Evolutionary conservation across 1,140 invertebrate species (phyloP), one percentile per base, ranked within the genome.

Genomic region (Nasonia giraulti): DNA sequence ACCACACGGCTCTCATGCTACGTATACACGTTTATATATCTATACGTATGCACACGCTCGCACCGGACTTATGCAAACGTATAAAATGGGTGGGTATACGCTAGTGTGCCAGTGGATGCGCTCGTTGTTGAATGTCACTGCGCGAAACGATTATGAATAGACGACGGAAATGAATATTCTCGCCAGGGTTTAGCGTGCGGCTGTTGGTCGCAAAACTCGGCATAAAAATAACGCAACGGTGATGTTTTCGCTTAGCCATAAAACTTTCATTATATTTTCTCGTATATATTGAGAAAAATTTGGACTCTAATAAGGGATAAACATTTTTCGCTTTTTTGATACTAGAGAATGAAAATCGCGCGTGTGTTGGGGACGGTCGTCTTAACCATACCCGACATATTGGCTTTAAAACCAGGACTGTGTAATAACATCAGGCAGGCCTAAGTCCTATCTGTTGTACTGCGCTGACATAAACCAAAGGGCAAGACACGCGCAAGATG

Each of bases 61-160:
- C 40, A 10, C 40, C 40, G 40, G 40, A 44, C 7, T 69, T 23
- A 23, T 69, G n/a, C n/a, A 69, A 23, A 23, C 17, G n/a, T 50
- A 50, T 50, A 50, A 37, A 11, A 31, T 40, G 10, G 23, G 71
- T 37, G 33, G 10, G 33, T 69, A 17, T 69, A 27, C 17, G 66
- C 17, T 10, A n/a, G 66, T 68, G 31, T 33, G 71, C 27, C 2
- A 27, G 71, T 37, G 33, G 11, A 23, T 74, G 14, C 10, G n/a
- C 14, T 47, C 10, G 2, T 71, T 31, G 2, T 23, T 10, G 44
- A 50, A 73, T 71, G 68, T 73, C 68, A 47, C 68, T 14, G 40
- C 37, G 66, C 66, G 12, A 73, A 81, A 73, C 80, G 66, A 73
- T 81, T 81, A 81, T 81, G 68, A 81, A 81, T 69, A 71, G 80